These are phyloP conservation scores for Oedothorax gibbosus DNA, from an alignment of 1,140 invertebrate species.

Conservation along the genomic window DNA sequence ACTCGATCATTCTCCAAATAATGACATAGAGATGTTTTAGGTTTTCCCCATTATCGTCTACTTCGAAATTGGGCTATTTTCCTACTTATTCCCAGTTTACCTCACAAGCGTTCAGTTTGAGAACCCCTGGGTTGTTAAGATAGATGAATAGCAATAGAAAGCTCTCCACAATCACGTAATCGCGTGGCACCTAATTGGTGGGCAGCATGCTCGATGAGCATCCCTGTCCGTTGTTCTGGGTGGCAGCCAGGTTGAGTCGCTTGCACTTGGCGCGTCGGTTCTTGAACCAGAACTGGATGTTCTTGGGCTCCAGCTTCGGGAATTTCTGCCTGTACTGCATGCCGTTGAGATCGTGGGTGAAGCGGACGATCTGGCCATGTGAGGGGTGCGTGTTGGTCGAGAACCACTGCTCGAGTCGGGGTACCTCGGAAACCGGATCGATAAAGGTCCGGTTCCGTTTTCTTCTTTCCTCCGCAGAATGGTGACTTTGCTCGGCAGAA, in stretches of 20 bases:
- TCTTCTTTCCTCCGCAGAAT: slow-evolving; percentile 52
- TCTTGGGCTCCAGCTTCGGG: slow-evolving; percentile 95
- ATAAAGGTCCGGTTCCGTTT: slow-evolving; percentile 95
- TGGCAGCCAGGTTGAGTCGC: slow-evolving; percentile 80
- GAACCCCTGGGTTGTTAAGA: background rate
- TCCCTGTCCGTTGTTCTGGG: slow-evolving; percentile 40
- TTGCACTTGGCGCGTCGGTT: slow-evolving; percentile 96
- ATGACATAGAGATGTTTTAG: no score
- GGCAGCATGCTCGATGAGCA: slow-evolving; percentile 40
- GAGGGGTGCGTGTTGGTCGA: slow-evolving; percentile 97
- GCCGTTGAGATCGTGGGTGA: slow-evolving; percentile 92
- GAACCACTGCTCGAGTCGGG: slow-evolving; percentile 96
- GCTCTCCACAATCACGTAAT: slow-evolving; percentile 46
- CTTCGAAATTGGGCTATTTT: no score
- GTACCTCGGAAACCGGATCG: slow-evolving; percentile 97
- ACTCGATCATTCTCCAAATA: no score
- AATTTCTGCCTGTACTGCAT: slow-evolving; percentile 95
- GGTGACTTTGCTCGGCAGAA: slow-evolving; percentile 15
- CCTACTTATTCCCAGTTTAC: no score
- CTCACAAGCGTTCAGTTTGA: no score
- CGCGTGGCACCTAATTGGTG: slow-evolving; percentile 24
- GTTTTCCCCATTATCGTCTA: no score
- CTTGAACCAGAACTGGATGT: slow-evolving; percentile 94
- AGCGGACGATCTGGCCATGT: slow-evolving; percentile 95
- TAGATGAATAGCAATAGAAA: slow-evolving; percentile 45